Evolutionary conservation across 2,797 vertebrate genomes (phyloP).

Genomic region (Acanthopagrus latus): DNA sequence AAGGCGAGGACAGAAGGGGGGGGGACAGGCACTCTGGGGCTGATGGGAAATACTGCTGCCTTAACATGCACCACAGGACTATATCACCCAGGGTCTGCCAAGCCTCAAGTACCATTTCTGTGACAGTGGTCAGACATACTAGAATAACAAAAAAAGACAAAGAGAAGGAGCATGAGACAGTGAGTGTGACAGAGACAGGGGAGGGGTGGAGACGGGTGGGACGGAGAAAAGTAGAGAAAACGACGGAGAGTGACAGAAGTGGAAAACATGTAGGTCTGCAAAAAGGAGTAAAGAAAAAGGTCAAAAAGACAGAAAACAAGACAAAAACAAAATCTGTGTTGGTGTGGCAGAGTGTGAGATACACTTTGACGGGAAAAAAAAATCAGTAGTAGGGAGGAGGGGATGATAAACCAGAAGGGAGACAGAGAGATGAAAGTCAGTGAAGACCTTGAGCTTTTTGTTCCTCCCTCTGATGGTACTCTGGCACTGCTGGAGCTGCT

Average conservation of each 20-base stretch:
- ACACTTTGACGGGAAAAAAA: conserved; percentile 34
- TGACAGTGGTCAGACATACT: conserved; percentile 43
- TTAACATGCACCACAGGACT: conserved; percentile 40
- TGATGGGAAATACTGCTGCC: conserved; percentile 38
- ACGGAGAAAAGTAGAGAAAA: conserved; percentile 16
- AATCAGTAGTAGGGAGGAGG: conserved; percentile 13
- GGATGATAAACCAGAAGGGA: conserved; percentile 35
- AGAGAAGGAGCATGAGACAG: conserved; percentile 10
- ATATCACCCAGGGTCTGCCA: conserved; percentile 25
- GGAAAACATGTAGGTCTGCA: conserved; percentile 32
- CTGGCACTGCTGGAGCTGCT: conserved; percentile 88
- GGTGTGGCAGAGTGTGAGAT: conserved; percentile 30
- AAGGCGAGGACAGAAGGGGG: conserved; percentile 21
- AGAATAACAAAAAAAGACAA: conserved; percentile 33
- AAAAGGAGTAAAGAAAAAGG: conserved; percentile 42
- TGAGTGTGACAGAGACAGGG: not conserved
- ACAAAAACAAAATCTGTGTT: conserved; percentile 16
- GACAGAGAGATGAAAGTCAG: conserved; percentile 55
- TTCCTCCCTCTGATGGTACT: conserved; percentile 85
- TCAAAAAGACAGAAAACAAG: conserved; percentile 50
- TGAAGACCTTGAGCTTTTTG: conserved; percentile 90
- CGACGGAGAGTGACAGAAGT: conserved; percentile 25
- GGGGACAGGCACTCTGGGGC: conserved; percentile 29
- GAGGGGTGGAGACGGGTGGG: conserved; percentile 7
- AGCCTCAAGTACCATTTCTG: conserved; percentile 32